Evolutionary conservation across 2,888 invertebrate species (phyloP), one percentile per base, ranked within the genome.

Genomic region (Spilosoma lubricipeda): DNA sequence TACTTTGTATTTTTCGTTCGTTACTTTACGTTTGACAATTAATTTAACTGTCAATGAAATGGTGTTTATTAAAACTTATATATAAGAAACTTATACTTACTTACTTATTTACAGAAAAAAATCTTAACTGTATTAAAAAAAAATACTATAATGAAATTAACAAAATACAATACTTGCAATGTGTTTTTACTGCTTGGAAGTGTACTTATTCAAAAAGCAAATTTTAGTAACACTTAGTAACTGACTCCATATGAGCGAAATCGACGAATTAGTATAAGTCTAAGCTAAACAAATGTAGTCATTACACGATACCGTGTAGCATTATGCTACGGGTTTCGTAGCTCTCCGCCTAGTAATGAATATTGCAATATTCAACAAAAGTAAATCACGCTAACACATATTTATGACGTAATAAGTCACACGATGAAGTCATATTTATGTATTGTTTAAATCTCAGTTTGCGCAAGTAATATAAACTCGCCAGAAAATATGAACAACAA

Each of bases 401-500:
- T 71, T 71, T 71, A 71, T 45, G 63, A 33, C 11, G 7, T 18
- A 64, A 71, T 45, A 48, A 48, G 36, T 71, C 23, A 71, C 20
- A n/a, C 52, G 39, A n/a, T 66, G 23, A 66, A 66, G 23, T 15
- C 18, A 42, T 59, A 27, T 11, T 59, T 27, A 65, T 45, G 15
- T n/a, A 42, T n/a, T 36, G 33, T 59, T 42, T 63, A 68, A 68
- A 72, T 67, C 67, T 42, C 33, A 72, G 39, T 56, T 39, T 39
- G 59, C 56, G 11, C 20, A 48, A 48, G 30, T 30, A 48, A 67
- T 18, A 9, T 67, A 27, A 67, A 30, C 20, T 48, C n/a, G 15
- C 59, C 42, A 64, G 68, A 72, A 27, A 65, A 70, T 66, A 74
- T 64, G 72, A 74, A 74, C 36, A 78, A 71, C 72, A 74, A 56